Conservation (phyloP, 23 tunicate species). For the Halocynthia roretzi region DNA sequence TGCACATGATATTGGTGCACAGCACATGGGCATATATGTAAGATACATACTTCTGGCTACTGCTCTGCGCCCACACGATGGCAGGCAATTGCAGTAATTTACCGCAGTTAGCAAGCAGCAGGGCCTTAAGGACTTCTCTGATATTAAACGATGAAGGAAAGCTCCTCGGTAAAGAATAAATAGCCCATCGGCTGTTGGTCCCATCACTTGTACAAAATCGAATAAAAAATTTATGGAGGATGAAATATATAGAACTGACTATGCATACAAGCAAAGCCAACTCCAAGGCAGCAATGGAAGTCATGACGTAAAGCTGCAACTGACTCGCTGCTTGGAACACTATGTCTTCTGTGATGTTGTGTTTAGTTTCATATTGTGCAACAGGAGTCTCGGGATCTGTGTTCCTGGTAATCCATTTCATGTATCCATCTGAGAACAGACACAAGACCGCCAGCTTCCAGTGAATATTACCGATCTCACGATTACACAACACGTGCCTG, state of each 20-base stretch:
- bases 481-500: slow-evolving; percentile 68
- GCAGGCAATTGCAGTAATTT: slow-evolving; percentile 72
- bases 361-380: background rate
- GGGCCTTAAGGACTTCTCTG: slow-evolving; percentile 13
- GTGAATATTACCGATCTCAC: slow-evolving; percentile 43
- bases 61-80: slow-evolving; percentile 65
- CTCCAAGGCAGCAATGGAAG: slow-evolving; percentile 49
- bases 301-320: slow-evolving; percentile 57
- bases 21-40: slow-evolving; percentile 41
- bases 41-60: slow-evolving; percentile 31
- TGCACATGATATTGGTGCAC: slow-evolving; percentile 43
- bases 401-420: slow-evolving; percentile 57
- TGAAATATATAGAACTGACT: slow-evolving; percentile 4
- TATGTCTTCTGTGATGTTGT: slow-evolving; percentile 21
- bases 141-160: background rate
- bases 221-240: background rate
- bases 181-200: too few species aligned
- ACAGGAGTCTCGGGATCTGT: slow-evolving; percentile 1
- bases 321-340: slow-evolving; percentile 81
- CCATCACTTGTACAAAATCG: background rate
- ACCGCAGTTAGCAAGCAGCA: slow-evolving; percentile 52
- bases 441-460: slow-evolving; percentile 71
- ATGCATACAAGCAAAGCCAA: slow-evolving; percentile 25
- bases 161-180: background rate
- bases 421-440: slow-evolving; percentile 84